phyloP scores from a whole-genome alignment of 2,113 vertebrate species.

The Aptenodytes forsteri region DNA sequence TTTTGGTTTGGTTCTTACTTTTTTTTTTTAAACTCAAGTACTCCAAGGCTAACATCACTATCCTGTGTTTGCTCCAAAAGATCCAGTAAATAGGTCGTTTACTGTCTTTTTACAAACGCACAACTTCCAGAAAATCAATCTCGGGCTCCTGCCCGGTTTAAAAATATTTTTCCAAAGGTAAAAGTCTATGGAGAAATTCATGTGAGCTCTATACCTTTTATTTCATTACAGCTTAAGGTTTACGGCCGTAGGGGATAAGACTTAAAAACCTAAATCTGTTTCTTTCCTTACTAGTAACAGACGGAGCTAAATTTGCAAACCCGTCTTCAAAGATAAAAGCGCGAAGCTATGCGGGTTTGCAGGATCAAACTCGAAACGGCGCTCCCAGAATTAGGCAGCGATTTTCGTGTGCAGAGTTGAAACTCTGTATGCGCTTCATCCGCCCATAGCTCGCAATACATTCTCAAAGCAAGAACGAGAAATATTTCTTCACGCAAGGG shows the following conservation, averaged over 20 bases:
- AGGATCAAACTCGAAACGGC: fast-evolving
- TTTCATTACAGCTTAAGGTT: neutral
- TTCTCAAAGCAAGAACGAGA: neutral
- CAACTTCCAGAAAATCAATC: neutral
- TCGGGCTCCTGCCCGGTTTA: neutral
- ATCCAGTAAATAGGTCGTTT: neutral
- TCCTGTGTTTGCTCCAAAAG: neutral
- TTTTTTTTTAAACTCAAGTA: neutral
- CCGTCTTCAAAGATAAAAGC: neutral
- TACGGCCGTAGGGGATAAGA: neutral
- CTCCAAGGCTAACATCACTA: neutral
- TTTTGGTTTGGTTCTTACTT: neutral
- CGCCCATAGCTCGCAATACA: fast-evolving
- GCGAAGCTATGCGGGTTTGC: neutral
- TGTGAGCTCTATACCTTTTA: neutral
- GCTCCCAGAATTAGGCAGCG: neutral
- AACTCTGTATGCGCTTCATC: neutral
- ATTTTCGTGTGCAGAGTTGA: fast-evolving
- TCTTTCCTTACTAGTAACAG: neutral
- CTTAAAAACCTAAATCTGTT: neutral
- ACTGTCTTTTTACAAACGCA: neutral
- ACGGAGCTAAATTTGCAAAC: neutral
- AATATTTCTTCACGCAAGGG: neutral
- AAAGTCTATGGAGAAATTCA: neutral
- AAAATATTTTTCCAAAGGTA: neutral